These are phyloP conservation scores for Felis catus DNA, from an alignment of 2,113 vertebrate genomes.

Conservation along the genomic window F.catus_Fca126_mat1.0 CM031419.1:133494001-133494500, in stretches of 20 bases:
- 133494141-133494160: slow-evolving; percentile 66
- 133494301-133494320: background rate
- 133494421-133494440: slow-evolving; percentile 33
- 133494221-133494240: background rate
- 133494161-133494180: slow-evolving; percentile 63
- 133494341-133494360: background rate
- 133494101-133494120: slow-evolving; percentile 62
- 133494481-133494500: background rate
- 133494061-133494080: slow-evolving; percentile 50
- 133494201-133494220: slow-evolving; percentile 49
- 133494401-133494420: background rate
- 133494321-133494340: background rate
- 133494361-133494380: background rate
- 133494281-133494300: background rate
- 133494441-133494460: background rate
- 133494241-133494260: background rate
- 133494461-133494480: background rate
- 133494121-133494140: slow-evolving; percentile 70
- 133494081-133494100: background rate
- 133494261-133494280: background rate
- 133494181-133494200: slow-evolving; percentile 23
- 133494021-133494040: background rate
- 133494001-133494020: background rate
- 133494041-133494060: slow-evolving; percentile 29
- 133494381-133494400: background rate